Conservation (phyloP, 2,797 vertebrate genomes). For the Galaxias olidus region DNA sequence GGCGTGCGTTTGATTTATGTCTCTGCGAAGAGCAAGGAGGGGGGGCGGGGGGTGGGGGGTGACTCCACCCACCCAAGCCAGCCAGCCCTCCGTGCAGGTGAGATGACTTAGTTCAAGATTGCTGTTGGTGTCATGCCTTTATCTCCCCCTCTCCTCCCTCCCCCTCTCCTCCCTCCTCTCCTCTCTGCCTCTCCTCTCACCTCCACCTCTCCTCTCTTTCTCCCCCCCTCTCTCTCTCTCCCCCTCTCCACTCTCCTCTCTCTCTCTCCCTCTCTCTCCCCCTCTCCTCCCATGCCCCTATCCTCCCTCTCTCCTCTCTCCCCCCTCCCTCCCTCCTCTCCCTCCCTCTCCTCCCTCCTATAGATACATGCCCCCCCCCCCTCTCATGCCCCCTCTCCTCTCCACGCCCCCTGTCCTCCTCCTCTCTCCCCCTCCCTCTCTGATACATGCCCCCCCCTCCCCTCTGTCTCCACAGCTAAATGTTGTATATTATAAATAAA, state of each 20-base stretch:
- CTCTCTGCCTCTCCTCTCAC: neutral
- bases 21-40: slow-evolving; percentile 52
- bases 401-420: too few species aligned
- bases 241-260: too few species aligned
- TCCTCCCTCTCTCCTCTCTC: too few species aligned
- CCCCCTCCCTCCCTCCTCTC: too few species aligned
- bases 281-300: too few species aligned
- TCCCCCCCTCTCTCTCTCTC: neutral
- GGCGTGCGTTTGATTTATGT: slow-evolving; percentile 76
- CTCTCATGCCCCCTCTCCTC: too few species aligned
- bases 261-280: neutral
- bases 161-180: neutral
- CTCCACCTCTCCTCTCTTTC: too few species aligned
- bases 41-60: too few species aligned
- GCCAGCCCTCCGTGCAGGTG: slow-evolving; percentile 49
- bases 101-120: slow-evolving; percentile 76
- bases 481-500: slow-evolving; percentile 80
- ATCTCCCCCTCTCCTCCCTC: neutral
- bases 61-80: too few species aligned
- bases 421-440: too few species aligned
- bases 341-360: slow-evolving; percentile 48
- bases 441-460: slow-evolving; percentile 52
- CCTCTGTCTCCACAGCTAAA: slow-evolving; percentile 6
- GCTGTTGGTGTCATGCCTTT: slow-evolving; percentile 71
- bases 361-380: slow-evolving; percentile 61